These are phyloP conservation scores for Callipepla californica DNA, from an alignment of 2,113 vertebrate genomes.

Conservation along the genomic window DNA sequence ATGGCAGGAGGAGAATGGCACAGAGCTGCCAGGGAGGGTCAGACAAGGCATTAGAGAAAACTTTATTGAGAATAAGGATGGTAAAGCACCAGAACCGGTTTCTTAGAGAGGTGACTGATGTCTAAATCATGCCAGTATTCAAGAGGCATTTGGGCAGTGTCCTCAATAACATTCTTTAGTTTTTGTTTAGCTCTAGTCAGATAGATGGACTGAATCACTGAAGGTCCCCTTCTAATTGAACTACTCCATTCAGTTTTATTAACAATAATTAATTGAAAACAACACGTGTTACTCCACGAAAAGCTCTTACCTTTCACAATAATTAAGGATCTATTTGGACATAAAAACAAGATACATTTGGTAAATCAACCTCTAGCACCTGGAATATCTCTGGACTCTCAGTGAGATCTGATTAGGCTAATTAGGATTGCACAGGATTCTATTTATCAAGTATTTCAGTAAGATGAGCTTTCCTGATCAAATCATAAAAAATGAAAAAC, in stretches of 20 bases:
- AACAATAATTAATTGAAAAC: background rate
- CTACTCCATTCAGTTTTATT: background rate
- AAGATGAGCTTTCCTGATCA: background rate
- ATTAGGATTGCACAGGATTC: background rate
- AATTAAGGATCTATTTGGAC: background rate
- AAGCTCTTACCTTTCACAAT: background rate
- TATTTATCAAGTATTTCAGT: background rate
- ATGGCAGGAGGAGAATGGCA: background rate
- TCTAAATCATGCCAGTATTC: background rate
- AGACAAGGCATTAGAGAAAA: background rate
- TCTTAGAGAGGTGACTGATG: background rate
- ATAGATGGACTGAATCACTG: background rate
- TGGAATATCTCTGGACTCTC: background rate
- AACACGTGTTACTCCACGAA: background rate
- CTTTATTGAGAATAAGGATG: background rate
- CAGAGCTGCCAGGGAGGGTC: background rate
- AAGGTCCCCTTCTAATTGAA: background rate
- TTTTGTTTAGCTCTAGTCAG: background rate
- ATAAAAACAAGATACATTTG: background rate
- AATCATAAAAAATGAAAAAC: background rate
- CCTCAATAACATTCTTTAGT: background rate
- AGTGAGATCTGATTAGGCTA: background rate
- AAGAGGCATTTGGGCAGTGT: background rate
- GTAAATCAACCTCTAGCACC: background rate
- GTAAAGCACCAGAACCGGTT: background rate